Conservation (phyloP, 2,888 invertebrate genomes). For the Protonemura montana region DNA sequence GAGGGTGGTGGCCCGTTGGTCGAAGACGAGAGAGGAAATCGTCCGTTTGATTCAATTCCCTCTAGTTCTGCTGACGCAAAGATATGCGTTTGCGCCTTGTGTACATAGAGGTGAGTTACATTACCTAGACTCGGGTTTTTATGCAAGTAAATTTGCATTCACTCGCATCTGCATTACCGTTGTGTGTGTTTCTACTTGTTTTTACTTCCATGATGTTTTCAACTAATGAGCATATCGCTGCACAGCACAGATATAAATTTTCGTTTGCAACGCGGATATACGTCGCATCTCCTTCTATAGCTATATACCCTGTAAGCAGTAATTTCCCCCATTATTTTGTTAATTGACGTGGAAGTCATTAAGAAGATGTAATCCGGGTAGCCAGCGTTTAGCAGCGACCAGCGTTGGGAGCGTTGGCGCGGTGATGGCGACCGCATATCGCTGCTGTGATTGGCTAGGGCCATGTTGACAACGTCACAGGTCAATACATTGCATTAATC, state of each 20-base stretch:
- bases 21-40: conserved; percentile 45
- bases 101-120: neutral
- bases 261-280: neutral
- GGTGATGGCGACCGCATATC: conserved; percentile 23
- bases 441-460: conserved; percentile 1
- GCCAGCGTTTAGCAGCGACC: neutral
- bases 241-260: neutral
- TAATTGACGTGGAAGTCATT: conserved; percentile 47
- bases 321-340: conserved; percentile 39
- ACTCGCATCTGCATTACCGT: neutral
- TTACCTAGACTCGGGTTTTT: neutral
- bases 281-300: conserved; percentile 13
- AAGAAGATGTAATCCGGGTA: conserved; percentile 40
- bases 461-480: conserved; percentile 48
- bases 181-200: neutral
- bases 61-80: neutral
- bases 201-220: neutral
- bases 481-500: conserved; percentile 50
- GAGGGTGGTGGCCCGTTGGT: neutral
- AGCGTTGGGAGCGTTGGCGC: neutral
- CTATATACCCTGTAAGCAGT: conserved; percentile 27
- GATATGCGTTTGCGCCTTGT: neutral
- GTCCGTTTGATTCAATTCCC: conserved; percentile 50
- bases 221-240: neutral
- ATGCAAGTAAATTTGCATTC: neutral